Percentiles rank a stretch among this genome's conserved stretches.
Conservation (phyloP, 2,888 invertebrate genomes). For the Zaprionus lineosus region DNA sequence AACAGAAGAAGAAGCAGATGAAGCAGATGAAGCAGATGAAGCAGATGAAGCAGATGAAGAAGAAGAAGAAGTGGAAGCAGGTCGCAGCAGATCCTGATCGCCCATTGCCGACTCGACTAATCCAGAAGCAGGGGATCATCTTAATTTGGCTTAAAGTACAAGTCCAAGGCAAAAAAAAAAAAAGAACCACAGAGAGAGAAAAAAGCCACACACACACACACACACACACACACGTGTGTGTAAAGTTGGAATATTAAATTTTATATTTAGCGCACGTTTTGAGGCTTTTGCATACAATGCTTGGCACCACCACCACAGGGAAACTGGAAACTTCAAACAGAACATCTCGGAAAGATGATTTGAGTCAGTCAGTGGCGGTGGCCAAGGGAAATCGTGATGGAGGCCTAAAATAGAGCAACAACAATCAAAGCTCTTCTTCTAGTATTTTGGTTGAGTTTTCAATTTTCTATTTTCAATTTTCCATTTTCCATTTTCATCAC, state of each 20-base stretch:
- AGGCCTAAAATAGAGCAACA: constrained; percentile 45
- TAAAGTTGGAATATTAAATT: constrained; percentile 66
- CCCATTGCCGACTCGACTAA: constrained; percentile 1
- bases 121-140: constrained; percentile 22
- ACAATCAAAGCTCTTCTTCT: constrained; percentile 28
- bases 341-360: constrained; percentile 47
- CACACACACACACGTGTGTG: constrained; percentile 23
- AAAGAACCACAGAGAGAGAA: background rate
- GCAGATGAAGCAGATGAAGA: background rate
- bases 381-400: constrained; percentile 58
- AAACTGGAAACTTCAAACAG: constrained; percentile 20
- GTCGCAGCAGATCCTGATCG: background rate
- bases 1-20: background rate
- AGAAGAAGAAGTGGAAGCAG: constrained; percentile 1
- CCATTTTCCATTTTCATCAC: constrained; percentile 19
- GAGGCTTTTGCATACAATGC: constrained; percentile 63
- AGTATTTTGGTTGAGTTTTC: no score
- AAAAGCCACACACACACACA: constrained; percentile 5
- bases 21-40: no score
- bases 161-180: background rate
- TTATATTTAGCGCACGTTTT: constrained; percentile 74
- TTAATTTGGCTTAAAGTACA: constrained; percentile 25
- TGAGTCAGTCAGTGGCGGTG: constrained; percentile 27
- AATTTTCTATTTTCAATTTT: constrained; percentile 37
- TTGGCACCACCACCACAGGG: constrained; percentile 7